Conservation (phyloP, 2,797 vertebrate genomes). For the Manis pentadactyla region DNA sequence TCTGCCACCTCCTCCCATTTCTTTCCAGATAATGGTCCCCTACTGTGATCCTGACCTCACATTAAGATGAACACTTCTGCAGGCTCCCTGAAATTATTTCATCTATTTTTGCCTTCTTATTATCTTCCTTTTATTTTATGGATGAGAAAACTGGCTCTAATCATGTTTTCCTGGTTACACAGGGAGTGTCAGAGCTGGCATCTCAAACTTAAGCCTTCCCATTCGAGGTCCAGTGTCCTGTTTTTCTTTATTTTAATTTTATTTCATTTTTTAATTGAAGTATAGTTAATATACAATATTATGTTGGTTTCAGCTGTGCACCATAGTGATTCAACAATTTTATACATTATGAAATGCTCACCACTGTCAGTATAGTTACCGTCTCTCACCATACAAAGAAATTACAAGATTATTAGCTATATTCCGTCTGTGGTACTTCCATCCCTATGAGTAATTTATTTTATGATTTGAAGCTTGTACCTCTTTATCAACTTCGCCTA, state of each 20-base stretch:
- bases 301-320: too few relatives aligned
- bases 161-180: not conserved
- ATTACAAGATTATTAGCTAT: too few relatives aligned
- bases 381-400: too few relatives aligned
- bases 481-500: too few relatives aligned
- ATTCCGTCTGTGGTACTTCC: too few relatives aligned
- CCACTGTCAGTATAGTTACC: too few relatives aligned
- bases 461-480: too few relatives aligned
- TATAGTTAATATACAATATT: too few relatives aligned
- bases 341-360: too few relatives aligned
- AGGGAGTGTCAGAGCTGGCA: not conserved
- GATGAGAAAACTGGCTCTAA: not conserved
- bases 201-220: fast-evolving
- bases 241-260: not conserved
- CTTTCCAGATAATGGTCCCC: not conserved
- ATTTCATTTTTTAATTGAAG: too few relatives aligned
- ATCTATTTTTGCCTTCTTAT: not conserved
- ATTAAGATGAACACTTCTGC: not conserved
- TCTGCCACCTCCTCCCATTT: not conserved
- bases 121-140: not conserved
- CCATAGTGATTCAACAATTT: too few relatives aligned
- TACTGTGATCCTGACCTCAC: not conserved
- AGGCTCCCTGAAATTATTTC: not conserved
- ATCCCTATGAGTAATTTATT: too few relatives aligned
- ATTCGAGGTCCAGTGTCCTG: not conserved